Conservation (phyloP, 2,888 invertebrate genomes). For the Baccha elongata region DNA sequence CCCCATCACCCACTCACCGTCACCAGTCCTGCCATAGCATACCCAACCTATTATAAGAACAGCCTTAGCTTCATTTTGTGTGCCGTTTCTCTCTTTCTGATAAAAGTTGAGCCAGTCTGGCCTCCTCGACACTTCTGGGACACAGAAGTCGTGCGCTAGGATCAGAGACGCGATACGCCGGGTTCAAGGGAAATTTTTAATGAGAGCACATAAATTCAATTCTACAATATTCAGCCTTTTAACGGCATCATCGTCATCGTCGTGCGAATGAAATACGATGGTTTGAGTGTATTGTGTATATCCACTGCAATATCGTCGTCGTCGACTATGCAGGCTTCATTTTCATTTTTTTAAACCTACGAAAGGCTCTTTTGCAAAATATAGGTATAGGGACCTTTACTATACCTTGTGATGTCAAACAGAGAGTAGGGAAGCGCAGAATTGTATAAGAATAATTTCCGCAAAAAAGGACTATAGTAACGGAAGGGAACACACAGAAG, state of each 20-base stretch:
- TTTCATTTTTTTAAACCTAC: slow-evolving; percentile 54
- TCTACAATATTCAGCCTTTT: slow-evolving; percentile 71
- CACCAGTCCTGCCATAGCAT: not conserved
- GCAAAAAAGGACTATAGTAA: slow-evolving; percentile 44
- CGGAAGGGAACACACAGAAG: slow-evolving; percentile 24
- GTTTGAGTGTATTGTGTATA: slow-evolving; percentile 16
- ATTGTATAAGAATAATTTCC: slow-evolving; percentile 55
- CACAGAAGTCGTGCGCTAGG: slow-evolving; percentile 52
- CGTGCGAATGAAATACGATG: slow-evolving; percentile 5
- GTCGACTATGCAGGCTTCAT: slow-evolving; percentile 49
- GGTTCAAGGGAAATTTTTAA: slow-evolving; percentile 63
- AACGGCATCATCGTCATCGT: slow-evolving; percentile 40
- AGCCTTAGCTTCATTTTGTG: slow-evolving; percentile 19
- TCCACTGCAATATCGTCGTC: slow-evolving; percentile 37
- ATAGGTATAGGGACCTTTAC: not conserved
- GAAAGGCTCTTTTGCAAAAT: slow-evolving; percentile 26
- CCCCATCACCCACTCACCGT: not conserved
- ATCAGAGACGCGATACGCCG: slow-evolving; percentile 15
- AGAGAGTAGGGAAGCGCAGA: not conserved
- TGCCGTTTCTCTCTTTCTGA: slow-evolving; percentile 35
- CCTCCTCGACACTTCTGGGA: slow-evolving; percentile 63
- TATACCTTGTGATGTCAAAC: slow-evolving; percentile 17
- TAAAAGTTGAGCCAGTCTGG: slow-evolving; percentile 53
- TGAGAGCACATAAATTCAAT: slow-evolving; percentile 73
- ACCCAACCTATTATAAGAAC: slow-evolving; percentile 12